Evolutionary conservation across 2,888 invertebrate genomes (phyloP), one percentile per base, ranked within the genome.

Genomic region (Nematopogon swammerdamellus): DNA sequence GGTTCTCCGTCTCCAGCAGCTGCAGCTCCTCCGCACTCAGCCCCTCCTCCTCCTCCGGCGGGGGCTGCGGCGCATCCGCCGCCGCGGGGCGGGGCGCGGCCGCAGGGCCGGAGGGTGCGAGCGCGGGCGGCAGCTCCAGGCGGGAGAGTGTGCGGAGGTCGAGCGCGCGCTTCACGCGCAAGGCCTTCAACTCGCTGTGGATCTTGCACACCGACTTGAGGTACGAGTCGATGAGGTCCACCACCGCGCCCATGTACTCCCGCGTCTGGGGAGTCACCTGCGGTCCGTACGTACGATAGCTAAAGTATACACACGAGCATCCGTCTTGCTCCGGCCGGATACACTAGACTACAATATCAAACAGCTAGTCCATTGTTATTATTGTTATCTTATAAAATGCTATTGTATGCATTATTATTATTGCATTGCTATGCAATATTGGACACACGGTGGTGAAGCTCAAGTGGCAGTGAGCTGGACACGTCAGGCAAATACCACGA

Each of bases 1-100:
- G 84, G 70, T 97, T 97, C 75, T 97, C 97, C 1, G 88, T 85
- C 67, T 96, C 93, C 68, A 95, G 92, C 84, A 96, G 88, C 69
- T 96, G 96, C 52, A 94, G 77, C 67, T 97, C 96, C 63, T 96
- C 96, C 0, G 90, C 81, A 53, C 89, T 90, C 0, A 94, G 65
- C 51, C 87, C 84, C 43, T 85, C 84, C 49, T 88, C 87, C 58
- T 85, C 83, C n/a, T n/a, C n/a, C n/a, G n/a, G n/a, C 5, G 77
- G 76, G 53, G 73, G 58, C 1, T 79, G 65, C 2, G 77, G 76
- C 44, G 72, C 68, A 52, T 76, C 79, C 25, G 25, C 25, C 44
- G 54, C 56, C 1, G 51, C 48, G 8, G 53, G n/a, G n/a, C 54
- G 14, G 52, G 43, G n/a, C n/a, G n/a, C n/a, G n/a, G n/a, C n/a